Evolutionary conservation across 2,888 invertebrate species (phyloP).

Genomic region (Andricus quercusramuli): DNA sequence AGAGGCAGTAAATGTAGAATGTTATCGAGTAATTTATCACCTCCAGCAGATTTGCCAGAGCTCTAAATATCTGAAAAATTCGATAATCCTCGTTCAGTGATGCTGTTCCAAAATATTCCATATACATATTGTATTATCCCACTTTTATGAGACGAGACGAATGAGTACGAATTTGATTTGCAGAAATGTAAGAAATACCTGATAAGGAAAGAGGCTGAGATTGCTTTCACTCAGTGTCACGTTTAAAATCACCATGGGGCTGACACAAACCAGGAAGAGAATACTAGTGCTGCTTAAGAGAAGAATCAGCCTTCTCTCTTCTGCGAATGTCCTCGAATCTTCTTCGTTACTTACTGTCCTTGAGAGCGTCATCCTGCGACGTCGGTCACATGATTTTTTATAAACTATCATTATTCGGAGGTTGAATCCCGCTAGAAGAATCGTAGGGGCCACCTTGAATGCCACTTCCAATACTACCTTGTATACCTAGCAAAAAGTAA

Average conservation of each 20-base stretch:
- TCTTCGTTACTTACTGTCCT: slow-evolving; percentile 82
- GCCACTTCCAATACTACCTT: slow-evolving; percentile 83
- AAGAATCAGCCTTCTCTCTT: slow-evolving; percentile 84
- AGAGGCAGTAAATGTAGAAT: slow-evolving; percentile 89
- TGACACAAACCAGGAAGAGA: slow-evolving; percentile 85
- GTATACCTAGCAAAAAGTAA: slow-evolving; percentile 78
- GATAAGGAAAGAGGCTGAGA: slow-evolving; percentile 83
- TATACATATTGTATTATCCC: too few relatives aligned
- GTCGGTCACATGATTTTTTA: slow-evolving; percentile 83
- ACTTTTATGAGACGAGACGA: too few relatives aligned
- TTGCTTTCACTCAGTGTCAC: slow-evolving; percentile 84
- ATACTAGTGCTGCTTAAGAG: slow-evolving; percentile 85
- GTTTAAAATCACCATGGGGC: slow-evolving; percentile 86
- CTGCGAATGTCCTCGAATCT: slow-evolving; percentile 84
- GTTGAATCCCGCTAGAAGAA: slow-evolving; percentile 84
- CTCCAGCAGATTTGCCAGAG: slow-evolving; percentile 87
- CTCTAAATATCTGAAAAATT: slow-evolving; percentile 82
- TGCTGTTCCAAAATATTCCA: neutral
- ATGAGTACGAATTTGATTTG: too few relatives aligned
- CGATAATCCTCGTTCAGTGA: neutral
- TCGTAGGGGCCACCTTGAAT: slow-evolving; percentile 85
- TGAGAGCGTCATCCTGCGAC: slow-evolving; percentile 84
- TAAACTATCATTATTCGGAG: slow-evolving; percentile 85
- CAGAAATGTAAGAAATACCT: slow-evolving; percentile 75
- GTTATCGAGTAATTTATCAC: slow-evolving; percentile 88